phyloP scores from a whole-genome alignment of 2,113 vertebrate genomes.

The Numida meleagris region DNA sequence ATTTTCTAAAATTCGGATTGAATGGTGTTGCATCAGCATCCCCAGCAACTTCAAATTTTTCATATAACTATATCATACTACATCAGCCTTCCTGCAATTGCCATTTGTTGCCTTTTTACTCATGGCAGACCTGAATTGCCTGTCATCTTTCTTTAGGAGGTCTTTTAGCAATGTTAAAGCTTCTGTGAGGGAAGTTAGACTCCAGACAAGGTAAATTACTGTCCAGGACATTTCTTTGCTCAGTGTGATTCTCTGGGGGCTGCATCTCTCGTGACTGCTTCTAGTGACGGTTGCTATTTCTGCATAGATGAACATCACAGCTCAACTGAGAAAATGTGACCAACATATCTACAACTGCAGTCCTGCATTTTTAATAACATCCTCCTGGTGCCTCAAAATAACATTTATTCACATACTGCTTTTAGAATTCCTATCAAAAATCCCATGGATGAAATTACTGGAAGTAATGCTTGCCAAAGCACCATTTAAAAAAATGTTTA shows the following conservation, averaged over 20 bases:
- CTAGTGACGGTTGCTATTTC: slow-evolving; percentile 35
- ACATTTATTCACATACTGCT: not conserved
- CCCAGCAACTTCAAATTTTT: not conserved
- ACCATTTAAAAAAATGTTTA: not conserved
- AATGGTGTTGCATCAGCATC: not conserved
- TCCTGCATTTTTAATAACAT: not conserved
- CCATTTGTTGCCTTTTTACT: not conserved
- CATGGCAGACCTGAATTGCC: not conserved
- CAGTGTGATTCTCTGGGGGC: not conserved
- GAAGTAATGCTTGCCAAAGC: not conserved
- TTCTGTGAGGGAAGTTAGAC: not conserved
- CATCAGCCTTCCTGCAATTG: not conserved
- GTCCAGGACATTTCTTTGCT: slow-evolving; percentile 25
- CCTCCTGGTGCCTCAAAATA: not conserved
- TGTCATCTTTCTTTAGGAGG: slow-evolving; percentile 2
- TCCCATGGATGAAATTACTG: not conserved
- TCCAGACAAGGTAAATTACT: slow-evolving; percentile 24
- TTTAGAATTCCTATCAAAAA: not conserved
- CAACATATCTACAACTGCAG: slow-evolving; percentile 6
- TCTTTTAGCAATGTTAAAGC: not conserved
- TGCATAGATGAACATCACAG: not conserved
- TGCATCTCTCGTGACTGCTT: slow-evolving; percentile 8
- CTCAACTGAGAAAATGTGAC: slow-evolving; percentile 19
- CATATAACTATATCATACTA: not conserved
- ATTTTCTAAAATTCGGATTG: not conserved